phyloP scores from a whole-genome alignment of 2,113 vertebrate species.

The Leucoraja erinaceus region DNA sequence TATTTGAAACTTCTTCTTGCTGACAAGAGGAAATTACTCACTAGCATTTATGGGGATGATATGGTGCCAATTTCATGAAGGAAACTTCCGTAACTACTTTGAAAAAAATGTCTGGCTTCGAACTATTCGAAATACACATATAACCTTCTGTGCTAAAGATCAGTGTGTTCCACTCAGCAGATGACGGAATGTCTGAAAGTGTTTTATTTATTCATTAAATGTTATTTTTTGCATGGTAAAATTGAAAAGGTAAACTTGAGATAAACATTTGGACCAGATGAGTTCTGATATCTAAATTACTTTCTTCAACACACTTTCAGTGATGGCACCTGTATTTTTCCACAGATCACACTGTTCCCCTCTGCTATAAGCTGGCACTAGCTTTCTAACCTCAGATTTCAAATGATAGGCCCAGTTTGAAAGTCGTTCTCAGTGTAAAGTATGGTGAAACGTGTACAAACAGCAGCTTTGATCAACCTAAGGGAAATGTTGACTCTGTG shows the following conservation, averaged over 20 bases:
- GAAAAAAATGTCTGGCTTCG: not conserved
- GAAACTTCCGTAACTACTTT: not conserved
- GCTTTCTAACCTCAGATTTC: not conserved
- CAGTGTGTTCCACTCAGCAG: constrained; percentile 3
- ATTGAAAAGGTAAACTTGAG: not conserved
- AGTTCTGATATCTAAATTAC: not conserved
- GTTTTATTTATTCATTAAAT: constrained; percentile 14
- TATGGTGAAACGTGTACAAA: not conserved
- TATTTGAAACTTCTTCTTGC: not conserved
- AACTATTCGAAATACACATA: constrained; percentile 1
- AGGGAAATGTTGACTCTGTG: not conserved
- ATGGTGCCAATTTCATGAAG: not conserved
- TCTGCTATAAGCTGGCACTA: not conserved
- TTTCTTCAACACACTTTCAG: not conserved
- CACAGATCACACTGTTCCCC: not conserved
- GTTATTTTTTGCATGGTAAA: constrained; percentile 1
- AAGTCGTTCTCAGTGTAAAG: not conserved
- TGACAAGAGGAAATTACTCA: not conserved
- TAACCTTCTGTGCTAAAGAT: not conserved
- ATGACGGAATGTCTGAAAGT: constrained; percentile 16
- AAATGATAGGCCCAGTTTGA: not conserved
- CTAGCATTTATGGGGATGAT: not conserved
- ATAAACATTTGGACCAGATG: not conserved
- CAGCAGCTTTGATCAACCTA: not conserved
- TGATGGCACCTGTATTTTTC: not conserved